Evolutionary conservation across 2,113 vertebrate genomes (phyloP).

Genomic region (Pogonocichla stellata): DNA sequence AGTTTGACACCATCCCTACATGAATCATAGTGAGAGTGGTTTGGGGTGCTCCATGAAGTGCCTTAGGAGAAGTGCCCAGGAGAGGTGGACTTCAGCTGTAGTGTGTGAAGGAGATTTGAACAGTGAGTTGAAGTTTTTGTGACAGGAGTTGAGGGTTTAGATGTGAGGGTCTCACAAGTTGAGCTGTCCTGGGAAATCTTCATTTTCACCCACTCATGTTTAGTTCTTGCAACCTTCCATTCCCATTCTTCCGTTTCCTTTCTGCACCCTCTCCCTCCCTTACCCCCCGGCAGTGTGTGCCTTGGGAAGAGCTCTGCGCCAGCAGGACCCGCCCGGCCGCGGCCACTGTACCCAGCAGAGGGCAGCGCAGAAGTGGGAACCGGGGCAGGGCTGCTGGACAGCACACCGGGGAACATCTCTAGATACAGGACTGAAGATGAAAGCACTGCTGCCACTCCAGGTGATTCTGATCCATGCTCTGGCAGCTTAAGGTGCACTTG

Average conservation of each 20-base stretch:
- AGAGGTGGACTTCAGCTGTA: not conserved
- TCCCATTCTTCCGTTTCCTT: not conserved
- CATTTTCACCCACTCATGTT: not conserved
- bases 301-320: not conserved
- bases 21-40: not conserved
- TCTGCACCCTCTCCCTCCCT: not conserved
- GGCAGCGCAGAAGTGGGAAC: not conserved
- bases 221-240: not conserved
- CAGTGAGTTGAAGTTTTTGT: not conserved
- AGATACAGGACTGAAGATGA: not conserved
- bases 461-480: not conserved
- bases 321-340: fast-evolving
- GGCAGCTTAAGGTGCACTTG: not conserved
- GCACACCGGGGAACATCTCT: not conserved
- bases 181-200: not conserved
- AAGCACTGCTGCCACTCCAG: not conserved
- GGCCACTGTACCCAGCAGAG: not conserved
- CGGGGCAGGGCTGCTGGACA: not conserved
- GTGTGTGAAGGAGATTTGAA: not conserved
- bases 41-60: not conserved
- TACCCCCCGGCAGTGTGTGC: not conserved
- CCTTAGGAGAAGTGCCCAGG: not conserved
- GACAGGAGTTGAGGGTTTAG: not conserved
- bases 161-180: not conserved
- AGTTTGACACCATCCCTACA: not conserved